Conservation (phyloP, 2,888 invertebrate genomes). For the Bombylius discolor region DNA sequence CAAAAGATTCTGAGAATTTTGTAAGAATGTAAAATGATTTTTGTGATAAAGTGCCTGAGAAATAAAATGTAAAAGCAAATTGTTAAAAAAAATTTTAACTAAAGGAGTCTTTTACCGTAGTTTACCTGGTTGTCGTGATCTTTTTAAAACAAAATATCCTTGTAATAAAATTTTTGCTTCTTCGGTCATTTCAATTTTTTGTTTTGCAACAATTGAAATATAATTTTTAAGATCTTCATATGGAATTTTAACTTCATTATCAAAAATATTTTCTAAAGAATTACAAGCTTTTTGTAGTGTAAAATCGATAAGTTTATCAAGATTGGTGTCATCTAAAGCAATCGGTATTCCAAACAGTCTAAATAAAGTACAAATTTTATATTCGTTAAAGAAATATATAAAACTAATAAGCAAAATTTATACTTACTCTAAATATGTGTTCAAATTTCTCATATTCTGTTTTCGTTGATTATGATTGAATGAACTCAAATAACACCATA, state of each 20-base stretch:
- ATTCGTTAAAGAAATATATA: not conserved
- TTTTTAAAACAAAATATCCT: conserved; percentile 37
- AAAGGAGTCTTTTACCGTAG: no score
- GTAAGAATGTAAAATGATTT: conserved; percentile 26
- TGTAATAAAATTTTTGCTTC: conserved; percentile 33
- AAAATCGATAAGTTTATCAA: conserved; percentile 23
- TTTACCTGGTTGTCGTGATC: conserved; percentile 30
- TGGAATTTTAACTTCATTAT: conserved; percentile 24
- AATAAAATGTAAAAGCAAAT: not conserved
- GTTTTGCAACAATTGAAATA: conserved; percentile 22
- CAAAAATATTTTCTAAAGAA: conserved; percentile 2
- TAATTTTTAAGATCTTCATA: conserved; percentile 25
- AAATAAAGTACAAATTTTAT: not conserved
- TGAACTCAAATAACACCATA: conserved; percentile 33
- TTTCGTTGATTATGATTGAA: conserved; percentile 16
- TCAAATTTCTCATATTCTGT: conserved; percentile 15
- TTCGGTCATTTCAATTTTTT: conserved; percentile 19
- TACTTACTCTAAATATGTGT: conserved; percentile 30
- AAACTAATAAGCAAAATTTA: no score
- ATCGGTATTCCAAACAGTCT: conserved; percentile 35
- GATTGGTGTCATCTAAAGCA: conserved; percentile 21
- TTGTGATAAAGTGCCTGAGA: conserved; percentile 27
- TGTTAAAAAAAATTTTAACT: no score
- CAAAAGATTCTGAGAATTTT: conserved; percentile 32
- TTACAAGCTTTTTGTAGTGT: conserved; percentile 22